Evolutionary conservation across 1,140 invertebrate species (phyloP).

Genomic region (Ostrea edulis): DNA sequence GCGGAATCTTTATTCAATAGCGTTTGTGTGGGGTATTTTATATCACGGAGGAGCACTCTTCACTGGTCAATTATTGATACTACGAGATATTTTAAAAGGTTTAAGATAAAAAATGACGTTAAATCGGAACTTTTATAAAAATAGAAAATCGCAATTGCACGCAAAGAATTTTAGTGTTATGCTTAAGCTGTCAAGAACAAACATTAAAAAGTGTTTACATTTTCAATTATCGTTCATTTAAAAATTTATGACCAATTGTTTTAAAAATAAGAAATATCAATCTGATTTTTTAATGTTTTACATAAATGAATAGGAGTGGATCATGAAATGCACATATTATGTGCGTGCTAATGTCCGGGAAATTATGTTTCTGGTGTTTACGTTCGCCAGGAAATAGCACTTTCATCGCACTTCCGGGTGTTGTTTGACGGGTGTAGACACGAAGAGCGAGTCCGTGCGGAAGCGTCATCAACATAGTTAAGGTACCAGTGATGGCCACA

Average conservation of each 20-base stretch:
- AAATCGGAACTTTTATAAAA: neutral
- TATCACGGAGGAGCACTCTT: neutral
- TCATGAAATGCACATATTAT: neutral
- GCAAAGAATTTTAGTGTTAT: neutral
- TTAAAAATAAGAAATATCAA: too few relatives aligned
- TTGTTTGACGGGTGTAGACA: neutral
- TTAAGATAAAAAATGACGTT: neutral
- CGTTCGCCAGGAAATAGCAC: neutral
- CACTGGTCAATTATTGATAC: constrained; percentile 25
- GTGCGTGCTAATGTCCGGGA: neutral
- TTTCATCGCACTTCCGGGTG: neutral
- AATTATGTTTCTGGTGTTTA: neutral
- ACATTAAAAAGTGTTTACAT: too few relatives aligned
- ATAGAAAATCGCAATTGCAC: neutral
- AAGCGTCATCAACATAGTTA: neutral
- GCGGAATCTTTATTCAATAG: neutral
- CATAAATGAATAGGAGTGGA: too few relatives aligned
- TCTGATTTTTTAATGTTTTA: too few relatives aligned
- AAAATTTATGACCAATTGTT: too few relatives aligned
- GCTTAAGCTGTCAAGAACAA: neutral
- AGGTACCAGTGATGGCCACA: neutral
- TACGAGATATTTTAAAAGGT: neutral
- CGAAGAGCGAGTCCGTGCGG: neutral
- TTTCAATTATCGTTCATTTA: too few relatives aligned
- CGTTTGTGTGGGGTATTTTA: neutral